A percentile compares a stretch with the other conserved stretches of the same genome.
Conservation (phyloP, 2,797 vertebrate species). For the Pelochelys cantorii region DNA sequence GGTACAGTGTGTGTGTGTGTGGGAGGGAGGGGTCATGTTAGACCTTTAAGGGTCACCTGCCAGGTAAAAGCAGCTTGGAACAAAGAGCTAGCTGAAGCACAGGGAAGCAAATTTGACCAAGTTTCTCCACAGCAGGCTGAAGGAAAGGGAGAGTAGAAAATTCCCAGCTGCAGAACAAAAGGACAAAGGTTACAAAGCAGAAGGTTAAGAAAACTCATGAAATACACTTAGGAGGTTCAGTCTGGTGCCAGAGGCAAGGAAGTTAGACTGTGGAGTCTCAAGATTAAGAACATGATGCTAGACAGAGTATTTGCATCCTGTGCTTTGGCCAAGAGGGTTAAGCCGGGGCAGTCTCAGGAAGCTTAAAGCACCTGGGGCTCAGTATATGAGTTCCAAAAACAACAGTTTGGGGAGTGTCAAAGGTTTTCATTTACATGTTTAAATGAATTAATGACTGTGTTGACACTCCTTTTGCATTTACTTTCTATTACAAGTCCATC, state of each 20-base stretch:
- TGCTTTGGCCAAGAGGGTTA: neutral
- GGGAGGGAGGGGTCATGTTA: neutral
- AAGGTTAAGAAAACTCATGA: neutral
- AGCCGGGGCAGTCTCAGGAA: neutral
- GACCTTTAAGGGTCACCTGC: neutral
- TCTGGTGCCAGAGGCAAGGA: neutral
- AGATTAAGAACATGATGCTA: neutral
- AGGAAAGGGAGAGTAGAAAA: neutral
- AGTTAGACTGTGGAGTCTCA: neutral
- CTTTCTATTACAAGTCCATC: neutral
- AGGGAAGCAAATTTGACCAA: neutral
- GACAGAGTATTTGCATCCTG: neutral
- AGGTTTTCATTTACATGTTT: neutral
- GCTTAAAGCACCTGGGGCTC: neutral
- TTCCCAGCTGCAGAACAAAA: neutral
- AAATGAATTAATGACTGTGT: neutral
- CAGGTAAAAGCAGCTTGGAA: too few species aligned
- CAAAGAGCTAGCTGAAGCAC: neutral
- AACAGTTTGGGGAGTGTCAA: neutral
- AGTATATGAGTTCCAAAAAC: neutral
- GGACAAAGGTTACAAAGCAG: neutral
- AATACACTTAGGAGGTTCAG: neutral
- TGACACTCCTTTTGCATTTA: neutral
- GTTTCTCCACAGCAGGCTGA: neutral
- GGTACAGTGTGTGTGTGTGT: neutral